Evolutionary conservation across 2,797 vertebrate genomes (phyloP).

Genomic region (Sphenopsis melanotis): DNA sequence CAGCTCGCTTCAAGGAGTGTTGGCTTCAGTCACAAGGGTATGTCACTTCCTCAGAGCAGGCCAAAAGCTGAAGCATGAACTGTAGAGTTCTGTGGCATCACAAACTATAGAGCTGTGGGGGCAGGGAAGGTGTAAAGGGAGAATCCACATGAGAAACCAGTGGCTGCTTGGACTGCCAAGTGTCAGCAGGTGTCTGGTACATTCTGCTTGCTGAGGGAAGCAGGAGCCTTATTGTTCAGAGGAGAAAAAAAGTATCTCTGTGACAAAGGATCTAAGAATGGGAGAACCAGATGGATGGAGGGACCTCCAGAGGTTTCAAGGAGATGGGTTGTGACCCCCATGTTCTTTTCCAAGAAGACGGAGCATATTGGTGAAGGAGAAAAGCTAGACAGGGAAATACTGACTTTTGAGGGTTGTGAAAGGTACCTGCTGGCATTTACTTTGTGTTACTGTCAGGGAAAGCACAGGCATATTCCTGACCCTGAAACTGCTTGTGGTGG

Average conservation of each 20-base stretch:
- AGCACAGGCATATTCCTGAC: neutral
- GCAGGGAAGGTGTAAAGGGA: neutral
- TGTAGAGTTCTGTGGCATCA: neutral
- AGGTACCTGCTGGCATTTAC: neutral
- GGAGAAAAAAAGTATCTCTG: neutral
- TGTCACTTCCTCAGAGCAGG: neutral
- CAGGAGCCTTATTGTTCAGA: neutral
- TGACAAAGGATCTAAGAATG: neutral
- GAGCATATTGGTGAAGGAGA: neutral
- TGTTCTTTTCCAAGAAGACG: neutral
- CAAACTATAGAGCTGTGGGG: neutral
- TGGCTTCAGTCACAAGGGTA: neutral
- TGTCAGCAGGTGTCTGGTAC: neutral
- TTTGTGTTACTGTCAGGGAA: neutral
- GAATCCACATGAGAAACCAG: neutral
- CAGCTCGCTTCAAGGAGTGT: neutral
- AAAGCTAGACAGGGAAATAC: neutral
- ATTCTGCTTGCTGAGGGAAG: neutral
- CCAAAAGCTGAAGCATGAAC: neutral
- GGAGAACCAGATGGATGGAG: neutral
- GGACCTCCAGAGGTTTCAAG: neutral
- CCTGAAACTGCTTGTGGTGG: neutral
- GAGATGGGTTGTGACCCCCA: neutral
- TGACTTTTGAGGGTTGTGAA: neutral
- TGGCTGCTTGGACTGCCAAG: neutral